Evolutionary conservation across 2,888 invertebrate species (phyloP).

Genomic region (Parnassius mnemosyne): DNA sequence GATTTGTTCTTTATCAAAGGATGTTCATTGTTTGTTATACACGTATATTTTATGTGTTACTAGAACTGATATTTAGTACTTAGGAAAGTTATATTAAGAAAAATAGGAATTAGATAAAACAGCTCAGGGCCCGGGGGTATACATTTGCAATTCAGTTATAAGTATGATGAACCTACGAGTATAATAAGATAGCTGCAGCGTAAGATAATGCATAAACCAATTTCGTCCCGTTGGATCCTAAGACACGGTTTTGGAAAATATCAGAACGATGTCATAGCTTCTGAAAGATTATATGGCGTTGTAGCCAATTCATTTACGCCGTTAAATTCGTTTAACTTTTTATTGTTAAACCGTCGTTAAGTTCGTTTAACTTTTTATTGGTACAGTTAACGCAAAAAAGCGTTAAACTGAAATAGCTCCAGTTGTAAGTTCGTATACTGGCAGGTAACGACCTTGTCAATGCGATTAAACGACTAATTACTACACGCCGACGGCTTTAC

Average conservation of each 20-base stretch:
- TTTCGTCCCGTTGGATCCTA: no score
- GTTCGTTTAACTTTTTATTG: conserved; percentile 10
- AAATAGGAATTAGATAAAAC: not conserved
- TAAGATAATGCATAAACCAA: no score
- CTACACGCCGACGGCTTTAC: conserved; percentile 53
- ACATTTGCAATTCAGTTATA: no score
- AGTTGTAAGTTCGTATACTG: conserved; percentile 41
- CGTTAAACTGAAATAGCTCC: conserved; percentile 16
- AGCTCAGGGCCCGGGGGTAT: no score
- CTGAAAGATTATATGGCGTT: no score
- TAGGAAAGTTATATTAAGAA: not conserved
- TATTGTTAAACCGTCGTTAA: not conserved
- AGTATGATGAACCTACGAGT: no score
- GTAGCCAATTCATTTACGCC: no score
- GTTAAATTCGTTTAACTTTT: conserved; percentile 6
- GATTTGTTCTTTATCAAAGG: conserved; percentile 16
- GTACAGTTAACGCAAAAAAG: conserved; percentile 16
- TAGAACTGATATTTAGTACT: not conserved
- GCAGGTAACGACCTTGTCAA: conserved; percentile 54
- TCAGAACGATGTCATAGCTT: no score
- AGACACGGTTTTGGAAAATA: no score
- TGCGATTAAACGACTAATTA: conserved; percentile 52
- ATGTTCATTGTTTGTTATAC: conserved; percentile 2
- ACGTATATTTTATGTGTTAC: not conserved
- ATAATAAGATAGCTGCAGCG: no score